Evolutionary conservation across 2,888 invertebrate genomes (phyloP), one percentile per base, ranked within the genome.

Genomic region (Oegoconia quadripuncta): DNA sequence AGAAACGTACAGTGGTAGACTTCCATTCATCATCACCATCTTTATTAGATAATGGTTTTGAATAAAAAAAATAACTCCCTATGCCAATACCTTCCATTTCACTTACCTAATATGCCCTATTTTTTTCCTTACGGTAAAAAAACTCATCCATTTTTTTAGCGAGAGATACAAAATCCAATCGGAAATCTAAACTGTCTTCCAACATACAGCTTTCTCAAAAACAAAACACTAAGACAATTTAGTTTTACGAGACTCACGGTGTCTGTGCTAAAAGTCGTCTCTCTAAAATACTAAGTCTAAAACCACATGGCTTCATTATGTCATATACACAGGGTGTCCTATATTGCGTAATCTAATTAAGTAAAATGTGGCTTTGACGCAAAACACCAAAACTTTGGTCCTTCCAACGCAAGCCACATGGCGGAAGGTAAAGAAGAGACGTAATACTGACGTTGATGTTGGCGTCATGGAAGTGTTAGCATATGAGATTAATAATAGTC

Each of bases 291-390:
- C 8, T 23, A n/a, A 23, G 3, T 9, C 23, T 27, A 6, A 13
- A 4, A 27, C 27, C 27, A 27, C 27, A 27, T 27, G 27, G 27
- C 27, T 27, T 5, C 27, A 8, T 9, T 27, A 27, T 28, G 15
- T 13, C 15, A n/a, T 18, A 11, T 17, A 30, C 18, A 30, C 18
- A 15, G 15, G n/a, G 15, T 12, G 34, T 25, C 20, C 13, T 31
- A 52, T 49, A 53, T 52, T 54, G 48, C 56, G 59, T 55, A 68
- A 64, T 64, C 66, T 72, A 75, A 76, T 76, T 77, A 72, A 66
- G 53, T 64, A 57, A 69, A 73, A 69, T 67, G 69, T 67, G 54
- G 16, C 55, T 51, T 48, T 53, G 56, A 57, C 49, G 52, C 52
- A 52, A 57, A 59, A 63, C 59, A 59, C 55, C 52, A 57, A 61